A percentile compares a stretch with the other conserved stretches of the same genome.
These are phyloP conservation scores for Flabesymbios commensalis DNA, from an alignment of 2,888 invertebrate species.

Conservation along the genomic window DNA sequence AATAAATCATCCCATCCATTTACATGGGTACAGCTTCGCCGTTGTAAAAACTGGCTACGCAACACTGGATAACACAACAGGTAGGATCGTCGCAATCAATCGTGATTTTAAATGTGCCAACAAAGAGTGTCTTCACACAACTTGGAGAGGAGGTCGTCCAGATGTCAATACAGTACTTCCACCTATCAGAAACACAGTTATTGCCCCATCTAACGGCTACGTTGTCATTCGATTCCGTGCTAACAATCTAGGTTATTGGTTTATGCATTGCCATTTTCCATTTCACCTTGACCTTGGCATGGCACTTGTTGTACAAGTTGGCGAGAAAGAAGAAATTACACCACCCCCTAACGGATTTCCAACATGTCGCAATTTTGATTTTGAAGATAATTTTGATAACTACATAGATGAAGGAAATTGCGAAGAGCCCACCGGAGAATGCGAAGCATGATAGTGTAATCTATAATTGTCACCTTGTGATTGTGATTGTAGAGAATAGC, in stretches of 20 bases:
- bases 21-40: slow-evolving; percentile 35
- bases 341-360: slow-evolving; percentile 29
- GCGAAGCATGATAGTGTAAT: too few species aligned
- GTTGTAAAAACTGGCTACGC: slow-evolving; percentile 28
- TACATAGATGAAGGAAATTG: too few species aligned
- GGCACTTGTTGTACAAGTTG: slow-evolving; percentile 49
- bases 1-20: slow-evolving; percentile 36
- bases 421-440: too few species aligned
- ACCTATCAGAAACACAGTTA: slow-evolving; percentile 49
- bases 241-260: slow-evolving; percentile 53
- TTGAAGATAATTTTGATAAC: too few species aligned
- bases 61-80: too few species aligned
- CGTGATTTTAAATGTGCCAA: too few species aligned
- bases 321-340: slow-evolving; percentile 62
- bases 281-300: slow-evolving; percentile 53
- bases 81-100: too few species aligned
- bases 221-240: slow-evolving; percentile 53
- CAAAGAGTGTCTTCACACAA: too few species aligned
- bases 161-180: slow-evolving; percentile 16
- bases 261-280: slow-evolving; percentile 47
- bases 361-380: slow-evolving; percentile 24
- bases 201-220: slow-evolving; percentile 54
- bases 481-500: too few species aligned
- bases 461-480: too few species aligned
- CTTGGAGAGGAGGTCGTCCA: too few species aligned